Evolutionary conservation across 2,113 vertebrate species (phyloP).

Genomic region (Chlorodrepanis virens): DNA sequence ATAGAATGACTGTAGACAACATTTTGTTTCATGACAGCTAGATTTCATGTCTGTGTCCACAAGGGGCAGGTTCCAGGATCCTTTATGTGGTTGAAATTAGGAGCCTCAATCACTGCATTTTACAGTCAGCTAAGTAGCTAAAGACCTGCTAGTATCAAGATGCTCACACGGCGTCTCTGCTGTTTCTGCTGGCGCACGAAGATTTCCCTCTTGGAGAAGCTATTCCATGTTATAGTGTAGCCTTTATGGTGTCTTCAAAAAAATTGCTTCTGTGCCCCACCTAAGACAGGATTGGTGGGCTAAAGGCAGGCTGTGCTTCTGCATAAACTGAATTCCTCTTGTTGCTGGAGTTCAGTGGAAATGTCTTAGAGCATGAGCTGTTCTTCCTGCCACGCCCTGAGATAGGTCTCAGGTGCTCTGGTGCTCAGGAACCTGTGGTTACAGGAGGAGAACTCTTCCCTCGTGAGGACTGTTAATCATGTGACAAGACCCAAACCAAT

Average conservation of each 20-base stretch:
- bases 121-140: background rate
- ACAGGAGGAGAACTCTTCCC: background rate
- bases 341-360: background rate
- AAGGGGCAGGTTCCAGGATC: background rate
- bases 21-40: background rate
- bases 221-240: background rate
- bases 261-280: background rate
- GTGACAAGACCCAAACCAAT: background rate
- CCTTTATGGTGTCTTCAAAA: background rate
- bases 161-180: background rate
- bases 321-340: background rate
- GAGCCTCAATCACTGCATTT: background rate
- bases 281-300: background rate
- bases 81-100: background rate
- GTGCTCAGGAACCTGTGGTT: background rate
- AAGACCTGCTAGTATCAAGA: background rate
- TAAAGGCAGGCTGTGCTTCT: background rate
- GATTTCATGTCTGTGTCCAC: background rate
- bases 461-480: fast-evolving
- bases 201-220: background rate
- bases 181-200: background rate
- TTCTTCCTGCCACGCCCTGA: background rate
- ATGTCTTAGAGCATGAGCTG: background rate
- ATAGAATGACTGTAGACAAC: background rate
- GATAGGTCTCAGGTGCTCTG: background rate